Evolutionary conservation across 2,888 invertebrate species (phyloP), one percentile per base, ranked within the genome.

Genomic region (Drosophila macrothrix): DNA sequence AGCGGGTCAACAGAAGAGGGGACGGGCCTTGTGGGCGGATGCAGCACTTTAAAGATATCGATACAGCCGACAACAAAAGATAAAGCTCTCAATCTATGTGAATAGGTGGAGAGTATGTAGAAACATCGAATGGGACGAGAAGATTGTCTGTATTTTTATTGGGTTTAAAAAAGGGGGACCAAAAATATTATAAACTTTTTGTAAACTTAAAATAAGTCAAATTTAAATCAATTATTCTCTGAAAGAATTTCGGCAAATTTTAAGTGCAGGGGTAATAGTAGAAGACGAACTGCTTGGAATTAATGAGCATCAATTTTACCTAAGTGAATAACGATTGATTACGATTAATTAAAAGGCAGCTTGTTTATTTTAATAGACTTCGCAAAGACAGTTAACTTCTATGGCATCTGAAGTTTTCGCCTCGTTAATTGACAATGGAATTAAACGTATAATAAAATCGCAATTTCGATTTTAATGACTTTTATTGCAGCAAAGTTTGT

Each of bases 41-140:
- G 52, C 56, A 78, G 67, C 69, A 74, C 58, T 83, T 83, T 85
- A 75, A 79, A 74, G 76, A 72, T 67, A 66, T 76, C 67, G 60
- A 69, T 63, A 66, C 63, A 71, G 64, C 69, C 70, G 71, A 82
- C 72, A 82, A 59, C 78, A 78, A 62, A 33, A 84, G 75, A 82
- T 78, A 84, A 84, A 65, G 37, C 54, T 31, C 49, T 31, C 63
- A 78, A 82, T 87, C 78, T 67, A 80, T 80, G 67, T 49, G 50
- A 70, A 63, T 14, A n/a, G 67, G 58, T 28, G 19, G 7, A 22
- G 19, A 4, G 33, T 9, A 1, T 16, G 9, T 33, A 10, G 10
- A 19, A 5, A 10, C 19, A 19, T n/a, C 4, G 10, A 43, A 64
- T 37, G 5, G 60, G 58, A 63, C 41, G 37, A 0, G 43, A 1